phyloP scores from a whole-genome alignment of 2,113 vertebrate species.

The Piliocolobus tephrosceles region DNA sequence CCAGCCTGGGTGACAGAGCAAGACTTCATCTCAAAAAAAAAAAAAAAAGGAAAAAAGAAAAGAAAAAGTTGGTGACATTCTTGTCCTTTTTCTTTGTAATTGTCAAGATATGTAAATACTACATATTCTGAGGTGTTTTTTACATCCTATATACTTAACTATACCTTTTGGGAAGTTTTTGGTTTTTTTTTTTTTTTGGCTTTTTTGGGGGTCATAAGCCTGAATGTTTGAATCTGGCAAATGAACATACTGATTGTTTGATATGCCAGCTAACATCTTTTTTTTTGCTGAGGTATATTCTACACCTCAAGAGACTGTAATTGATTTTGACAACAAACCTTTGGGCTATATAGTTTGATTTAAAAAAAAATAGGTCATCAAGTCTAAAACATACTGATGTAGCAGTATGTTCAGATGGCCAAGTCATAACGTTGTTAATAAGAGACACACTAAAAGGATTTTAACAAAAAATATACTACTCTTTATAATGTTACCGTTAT shows the following conservation, averaged over 20 bases:
- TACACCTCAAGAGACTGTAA: conserved; percentile 5
- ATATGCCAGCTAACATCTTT: conserved; percentile 18
- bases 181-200: neutral
- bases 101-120: neutral
- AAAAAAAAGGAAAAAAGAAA: too few species aligned
- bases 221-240: conserved; percentile 14
- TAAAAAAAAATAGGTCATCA: neutral
- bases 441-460: neutral
- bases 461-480: neutral
- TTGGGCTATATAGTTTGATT: neutral
- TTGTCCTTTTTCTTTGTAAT: conserved; percentile 1
- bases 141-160: neutral
- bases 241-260: neutral
- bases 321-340: conserved; percentile 10
- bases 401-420: neutral
- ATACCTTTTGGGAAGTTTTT: neutral
- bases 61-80: neutral
- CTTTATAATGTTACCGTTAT: neutral
- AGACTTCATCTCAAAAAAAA: too few species aligned
- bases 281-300: conserved; percentile 7
- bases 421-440: conserved; percentile 1
- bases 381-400: neutral
- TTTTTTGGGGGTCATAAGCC: neutral
- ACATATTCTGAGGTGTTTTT: neutral
- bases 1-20: too few species aligned